Base-by-base conservation (phyloP, 64 coral and sea anemone genomes). In the Dendrophyllia cribrosa region DNA sequence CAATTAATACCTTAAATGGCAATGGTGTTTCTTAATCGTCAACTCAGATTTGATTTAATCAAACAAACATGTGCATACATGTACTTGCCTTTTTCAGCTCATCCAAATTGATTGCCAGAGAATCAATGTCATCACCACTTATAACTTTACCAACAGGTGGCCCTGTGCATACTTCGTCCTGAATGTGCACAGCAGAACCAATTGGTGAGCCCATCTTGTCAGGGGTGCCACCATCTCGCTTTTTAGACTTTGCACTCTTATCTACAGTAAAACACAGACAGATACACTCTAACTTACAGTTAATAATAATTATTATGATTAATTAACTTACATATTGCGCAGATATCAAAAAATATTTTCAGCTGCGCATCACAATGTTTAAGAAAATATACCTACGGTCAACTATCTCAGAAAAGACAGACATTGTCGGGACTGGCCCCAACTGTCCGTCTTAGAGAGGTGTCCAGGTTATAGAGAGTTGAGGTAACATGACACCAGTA, bases 121-220 rank as follows among this genome's bases (percentile, higher is more conserved):
- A 99, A 24, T 99, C 94, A 88, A 99, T 81, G 13, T 99, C 97
- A 79, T 96, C 97, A 20, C 97, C 94, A 73, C 77, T 89, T 15
- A 99, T 86, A 16, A 96, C 78, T 16, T 89, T 94, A 12, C 94
- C 91, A 43, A 86, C 24, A 7, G 82, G 52, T 14, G 82, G 75
- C 71, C 82, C 86, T 70, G 72, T 72, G 21, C 45, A 67, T 16
- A n/a, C 59, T 72, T 94, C 93, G 88, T 98, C 93, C 12, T 56
- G 86, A 20, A 72, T 59, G 43, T 73, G 25, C 9, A 88, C 89
- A 72, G 91, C 91, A 24, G 97, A 99, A 68, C 91, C 91, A 58
- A 78, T 71, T 51, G 97, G 97, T 12, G 94, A 96, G 6, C 86
- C 64, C 62, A 85, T 60, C 79, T 99, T 99, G 15, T 99, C 97